Base-by-base conservation (phyloP, 1,140 invertebrate genomes). In the Drosophila subobscura region DNA sequence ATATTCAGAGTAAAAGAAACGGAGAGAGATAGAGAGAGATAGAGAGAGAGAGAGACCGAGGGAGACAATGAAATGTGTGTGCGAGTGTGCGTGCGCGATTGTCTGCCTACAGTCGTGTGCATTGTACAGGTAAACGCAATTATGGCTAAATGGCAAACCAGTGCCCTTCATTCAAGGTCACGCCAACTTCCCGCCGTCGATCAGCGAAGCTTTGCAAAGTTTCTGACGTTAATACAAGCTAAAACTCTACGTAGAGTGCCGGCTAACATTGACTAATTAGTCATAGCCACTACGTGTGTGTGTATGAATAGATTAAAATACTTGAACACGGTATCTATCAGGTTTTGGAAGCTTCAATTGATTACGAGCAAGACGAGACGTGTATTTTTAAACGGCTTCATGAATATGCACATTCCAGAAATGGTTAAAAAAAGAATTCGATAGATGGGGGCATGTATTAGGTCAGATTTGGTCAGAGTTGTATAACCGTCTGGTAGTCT, bases 131-230 rank as follows among this genome's bases (percentile, higher is more conserved):
- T 72, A 56, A 51, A 65, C 67, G 46, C 77, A 85, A 79, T 85
- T 79, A 77, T 75, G 50, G 72, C 77, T 65, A 84, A 84, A 85
- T 85, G 80, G 72, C 76, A 85, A 76, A 68, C 66, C 72, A 65
- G 66, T 79, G 80, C 80, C 80, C 80, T 84, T 84, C 80, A 80
- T 8, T 33, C 80, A 84, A 84, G 80, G 80, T 84, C 77, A 85
- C 59, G 47, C 57, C 77, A 52, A 25, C 55, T 33, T 8, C 23
- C 53, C 14, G 42, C 52, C 57, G 45, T 49, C 65, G 72, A 58
- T 72, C 76, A 79, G 72, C 70, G 85, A 58, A 80, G 79, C 79
- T 63, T 79, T 77, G 72, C 59, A 37, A 79, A 75, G 58, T 79
- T 56, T 80, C 72, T 79, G 67, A 57, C 72, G 77, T 66, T 71